Evolutionary conservation across 2,888 invertebrate genomes (phyloP).

Genomic region (Hydriomena furcata): DNA sequence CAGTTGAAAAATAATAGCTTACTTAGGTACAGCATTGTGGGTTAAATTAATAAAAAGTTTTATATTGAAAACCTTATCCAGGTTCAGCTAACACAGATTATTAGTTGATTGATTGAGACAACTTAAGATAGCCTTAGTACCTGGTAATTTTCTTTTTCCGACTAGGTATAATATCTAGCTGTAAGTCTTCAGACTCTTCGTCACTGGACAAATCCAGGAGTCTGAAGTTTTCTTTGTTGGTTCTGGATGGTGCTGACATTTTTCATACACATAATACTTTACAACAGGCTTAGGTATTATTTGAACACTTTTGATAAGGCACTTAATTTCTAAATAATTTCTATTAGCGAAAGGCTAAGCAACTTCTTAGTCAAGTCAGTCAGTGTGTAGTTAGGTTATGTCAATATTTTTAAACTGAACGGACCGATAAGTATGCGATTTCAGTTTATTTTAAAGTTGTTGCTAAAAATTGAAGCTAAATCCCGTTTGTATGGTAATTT

Average conservation of each 20-base stretch:
- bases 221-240: constrained; percentile 86
- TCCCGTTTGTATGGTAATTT: too few relatives aligned
- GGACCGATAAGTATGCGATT: too few relatives aligned
- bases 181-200: constrained; percentile 84
- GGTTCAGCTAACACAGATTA: too few relatives aligned
- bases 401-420: constrained; percentile 3
- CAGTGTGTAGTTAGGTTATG: background rate
- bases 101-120: too few relatives aligned
- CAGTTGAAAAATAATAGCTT: too few relatives aligned
- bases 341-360: background rate
- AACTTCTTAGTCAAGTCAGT: background rate
- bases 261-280: constrained; percentile 61
- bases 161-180: constrained; percentile 83
- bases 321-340: constrained; percentile 3
- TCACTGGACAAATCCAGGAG: constrained; percentile 85
- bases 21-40: too few relatives aligned
- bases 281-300: background rate
- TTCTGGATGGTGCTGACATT: constrained; percentile 72
- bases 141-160: constrained; percentile 82
- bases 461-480: too few relatives aligned
- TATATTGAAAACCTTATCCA: too few relatives aligned
- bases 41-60: too few relatives aligned
- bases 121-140: constrained; percentile 49
- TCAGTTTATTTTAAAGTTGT: too few relatives aligned
- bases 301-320: constrained; percentile 6